Base-by-base conservation (phyloP, 2,888 invertebrate species). In the Pharmacophagus antenor region DNA sequence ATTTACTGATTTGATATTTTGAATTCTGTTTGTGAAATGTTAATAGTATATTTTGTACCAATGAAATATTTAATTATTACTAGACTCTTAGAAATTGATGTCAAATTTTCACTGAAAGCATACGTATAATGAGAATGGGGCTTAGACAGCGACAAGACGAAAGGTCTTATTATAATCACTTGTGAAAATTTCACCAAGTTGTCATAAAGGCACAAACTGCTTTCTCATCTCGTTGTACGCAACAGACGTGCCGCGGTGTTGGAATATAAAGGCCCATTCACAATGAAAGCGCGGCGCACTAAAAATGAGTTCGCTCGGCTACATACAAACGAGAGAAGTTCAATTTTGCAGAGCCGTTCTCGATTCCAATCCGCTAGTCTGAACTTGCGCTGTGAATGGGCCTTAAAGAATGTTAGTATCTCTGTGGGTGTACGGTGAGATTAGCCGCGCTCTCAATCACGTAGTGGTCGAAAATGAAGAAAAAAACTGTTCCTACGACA, bases 371-470 rank as follows among this genome's bases (percentile, higher is more conserved):
- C 15, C 4, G 3, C 37, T 37, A 37, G n/a, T 15, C 20, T 21
- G n/a, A 27, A 20, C 47, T 56, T 17, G 12, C 48, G 15, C 22
- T 56, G 56, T 56, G 48, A 44, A 48, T 37, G 37, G 20, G 27
- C 17, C 42, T 20, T 49, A 49, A 56, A 50, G 23, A 37, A 21
- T 23, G 21, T 31, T 7, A 58, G 62, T 53, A 61, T 63, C 58
- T 69, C 64, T 66, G 68, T 75, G 73, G 80, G 82, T 78, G 75
- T 72, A 77, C 79, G 80, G 79, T 76, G 75, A 78, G 75, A 80
- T 77, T 69, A 67, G 70, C 67, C 70, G 64, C 66, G 70, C 67
- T 67, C 72, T 77, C 77, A 80, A 78, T 80, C 83, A 83, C 75
- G 73, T 60, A 60, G 41, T 72, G 63, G 65, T 27, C 68, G 62